phyloP scores from a whole-genome alignment of 2,797 vertebrate genomes.

The Argya squamiceps region DNA sequence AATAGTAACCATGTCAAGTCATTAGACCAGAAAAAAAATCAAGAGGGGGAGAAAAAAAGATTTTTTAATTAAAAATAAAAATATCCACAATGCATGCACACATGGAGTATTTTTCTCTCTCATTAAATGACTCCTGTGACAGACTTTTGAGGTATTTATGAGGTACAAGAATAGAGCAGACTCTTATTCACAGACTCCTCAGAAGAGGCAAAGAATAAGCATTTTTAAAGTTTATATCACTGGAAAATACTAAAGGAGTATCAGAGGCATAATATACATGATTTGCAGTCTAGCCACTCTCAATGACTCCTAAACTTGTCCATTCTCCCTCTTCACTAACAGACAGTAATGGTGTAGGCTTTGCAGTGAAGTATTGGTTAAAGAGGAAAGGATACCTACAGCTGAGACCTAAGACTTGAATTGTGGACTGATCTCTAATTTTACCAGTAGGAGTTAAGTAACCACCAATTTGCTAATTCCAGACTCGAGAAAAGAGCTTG shows the following conservation, averaged over 20 bases:
- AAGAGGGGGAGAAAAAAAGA: fast-evolving
- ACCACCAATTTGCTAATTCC: conserved; percentile 40
- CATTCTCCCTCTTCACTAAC: neutral
- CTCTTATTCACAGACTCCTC: neutral
- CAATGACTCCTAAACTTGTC: neutral
- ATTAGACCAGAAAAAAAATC: neutral
- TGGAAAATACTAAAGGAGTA: neutral
- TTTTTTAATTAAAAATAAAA: neutral
- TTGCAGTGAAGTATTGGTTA: conserved; percentile 33
- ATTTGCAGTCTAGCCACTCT: neutral
- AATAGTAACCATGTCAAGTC: neutral
- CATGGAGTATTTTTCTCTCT: fast-evolving
- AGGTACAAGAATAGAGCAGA: neutral
- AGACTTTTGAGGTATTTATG: neutral
- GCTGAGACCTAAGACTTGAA: conserved; percentile 52
- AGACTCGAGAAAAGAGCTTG: neutral
- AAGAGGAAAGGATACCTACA: conserved; percentile 46
- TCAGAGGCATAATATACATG: neutral
- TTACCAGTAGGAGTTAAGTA: conserved; percentile 46
- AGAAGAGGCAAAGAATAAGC: neutral
- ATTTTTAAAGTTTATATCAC: neutral
- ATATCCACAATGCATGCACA: neutral
- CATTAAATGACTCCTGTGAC: neutral
- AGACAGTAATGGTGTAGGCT: conserved; percentile 30
- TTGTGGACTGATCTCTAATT: conserved; percentile 45